A percentile compares a stretch with the other conserved stretches of the same genome.
phyloP scores from a whole-genome alignment of 37 sponge, comb jelly and placozoan species.

The Theonella swinhoei region DNA sequence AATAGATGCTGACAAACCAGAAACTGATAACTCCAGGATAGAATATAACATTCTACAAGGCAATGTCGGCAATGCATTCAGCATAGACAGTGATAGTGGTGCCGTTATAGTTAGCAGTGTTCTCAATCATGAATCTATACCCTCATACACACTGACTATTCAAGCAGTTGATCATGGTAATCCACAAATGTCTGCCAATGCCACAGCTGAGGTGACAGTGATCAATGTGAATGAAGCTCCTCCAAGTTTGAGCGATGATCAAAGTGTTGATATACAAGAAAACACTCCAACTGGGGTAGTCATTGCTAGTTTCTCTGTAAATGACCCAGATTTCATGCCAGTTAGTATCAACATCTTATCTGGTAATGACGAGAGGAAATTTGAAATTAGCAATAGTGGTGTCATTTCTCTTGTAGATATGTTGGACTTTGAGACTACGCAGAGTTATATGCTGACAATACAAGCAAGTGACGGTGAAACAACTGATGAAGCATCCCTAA shows the following conservation, averaged over 20 bases:
- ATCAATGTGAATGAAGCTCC: slow-evolving; percentile 78
- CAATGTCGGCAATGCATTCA: slow-evolving; percentile 10
- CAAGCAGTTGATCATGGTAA: slow-evolving; percentile 45
- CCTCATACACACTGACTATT: slow-evolving; percentile 29
- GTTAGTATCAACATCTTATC: slow-evolving; percentile 24
- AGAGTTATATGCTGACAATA: slow-evolving; percentile 47
- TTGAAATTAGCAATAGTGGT: slow-evolving; percentile 68
- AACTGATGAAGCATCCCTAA: slow-evolving; percentile 12
- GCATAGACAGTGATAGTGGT: slow-evolving; percentile 19
- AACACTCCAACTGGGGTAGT: slow-evolving; percentile 2
- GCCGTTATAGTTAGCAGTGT: background rate
- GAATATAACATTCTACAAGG: slow-evolving; percentile 24
- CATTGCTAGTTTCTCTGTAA: slow-evolving; percentile 32
- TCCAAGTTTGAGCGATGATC: slow-evolving; percentile 38
- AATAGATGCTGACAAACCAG: slow-evolving; percentile 56
- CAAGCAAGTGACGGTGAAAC: slow-evolving; percentile 49
- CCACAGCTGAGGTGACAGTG: slow-evolving; percentile 47
- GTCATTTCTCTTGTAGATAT: slow-evolving; percentile 31
- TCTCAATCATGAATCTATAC: slow-evolving; percentile 50
- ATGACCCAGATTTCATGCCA: slow-evolving; percentile 36
- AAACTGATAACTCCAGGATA: slow-evolving; percentile 53
- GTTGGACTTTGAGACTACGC: slow-evolving; percentile 70
- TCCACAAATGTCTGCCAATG: slow-evolving; percentile 30
- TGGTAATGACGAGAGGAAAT: slow-evolving; percentile 43
- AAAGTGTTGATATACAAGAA: slow-evolving; percentile 54